Evolutionary conservation across 2,113 vertebrate species (phyloP).

Genomic region (Elephantulus edwardii): DNA sequence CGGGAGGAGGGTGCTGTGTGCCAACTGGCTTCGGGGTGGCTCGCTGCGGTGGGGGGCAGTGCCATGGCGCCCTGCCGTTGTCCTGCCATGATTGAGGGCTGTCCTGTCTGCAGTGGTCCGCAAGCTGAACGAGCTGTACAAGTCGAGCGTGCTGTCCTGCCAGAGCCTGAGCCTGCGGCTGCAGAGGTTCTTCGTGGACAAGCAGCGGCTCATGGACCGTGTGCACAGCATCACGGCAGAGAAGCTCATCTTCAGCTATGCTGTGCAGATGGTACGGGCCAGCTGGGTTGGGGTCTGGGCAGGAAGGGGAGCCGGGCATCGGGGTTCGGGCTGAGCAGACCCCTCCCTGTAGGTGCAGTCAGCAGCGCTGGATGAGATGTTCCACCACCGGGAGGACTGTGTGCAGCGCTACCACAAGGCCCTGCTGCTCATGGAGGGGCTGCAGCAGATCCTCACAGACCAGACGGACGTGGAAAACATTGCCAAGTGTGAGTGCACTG

Average conservation of each 20-base stretch:
- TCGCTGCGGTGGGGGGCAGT: too few relatives aligned
- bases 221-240: conserved; percentile 94
- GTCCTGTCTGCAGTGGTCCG: conserved; percentile 86
- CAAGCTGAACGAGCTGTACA: conserved; percentile 94
- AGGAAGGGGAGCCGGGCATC: too few relatives aligned
- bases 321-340: not conserved
- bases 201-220: conserved; percentile 95
- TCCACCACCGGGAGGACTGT: conserved; percentile 89
- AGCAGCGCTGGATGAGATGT: conserved; percentile 96
- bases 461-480: conserved; percentile 90
- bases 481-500: conserved; percentile 87
- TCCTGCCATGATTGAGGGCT: too few relatives aligned
- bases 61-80: too few relatives aligned
- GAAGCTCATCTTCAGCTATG: conserved; percentile 94
- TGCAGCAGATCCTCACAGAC: conserved; percentile 89
- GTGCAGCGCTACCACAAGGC: conserved; percentile 93
- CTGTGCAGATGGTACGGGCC: conserved; percentile 91
- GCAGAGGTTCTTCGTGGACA: conserved; percentile 94
- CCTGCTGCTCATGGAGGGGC: conserved; percentile 94
- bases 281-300: accelerated
- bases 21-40: not conserved
- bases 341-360: conserved; percentile 91
- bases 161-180: conserved; percentile 91
- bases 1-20: not conserved
- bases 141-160: conserved; percentile 92